Base-by-base conservation (phyloP, 2,888 invertebrate species). In the Plebejus anna region DNA sequence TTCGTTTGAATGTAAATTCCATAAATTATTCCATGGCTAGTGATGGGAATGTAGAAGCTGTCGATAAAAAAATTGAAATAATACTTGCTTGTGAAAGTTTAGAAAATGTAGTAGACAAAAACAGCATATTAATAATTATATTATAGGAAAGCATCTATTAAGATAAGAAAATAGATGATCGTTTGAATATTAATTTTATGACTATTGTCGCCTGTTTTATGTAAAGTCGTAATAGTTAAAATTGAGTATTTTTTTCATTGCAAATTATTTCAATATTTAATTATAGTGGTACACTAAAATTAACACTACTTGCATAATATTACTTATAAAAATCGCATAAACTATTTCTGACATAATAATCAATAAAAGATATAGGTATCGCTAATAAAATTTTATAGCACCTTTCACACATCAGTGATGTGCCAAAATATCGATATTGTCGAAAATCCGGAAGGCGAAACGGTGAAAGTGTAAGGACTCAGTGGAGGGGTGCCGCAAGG, bases 391-490 rank as follows among this genome's bases (percentile, higher is more conserved):
- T 3, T 36, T 66, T 36, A 66, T 66, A 36, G 66, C 66, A 66
- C 32, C 66, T 66, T 66, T 66, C 66, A 36, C 66, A 66, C 66
- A 36, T 66, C 36, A 66, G 66, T 72, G 9, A 42, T 72, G 42
- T 47, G 47, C 47, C 13, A 42, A 72, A 71, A 72, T 28, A 42
- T 72, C 42, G 72, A 72, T 71, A 71, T 13, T 42, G 22, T 72
- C 47, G 9, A 79, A 79, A 75, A 75, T 78, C 80, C 79, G 78
- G 78, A 85, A 85, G 80, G 83, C 89, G 85, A 87, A 84, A 84
- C 81, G 89, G 92, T 91, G 91, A 91, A 91, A 91, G 92, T 90
- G 86, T 86, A 85, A 83, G 83, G 84, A 84, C 81, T 85, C 77
- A 77, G 82, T 79, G 79, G 81, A 80, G 83, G 85, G 85, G 83